phyloP scores from a whole-genome alignment of 2,888 invertebrate genomes.

The Rhimphoctona megacephalus region DNA sequence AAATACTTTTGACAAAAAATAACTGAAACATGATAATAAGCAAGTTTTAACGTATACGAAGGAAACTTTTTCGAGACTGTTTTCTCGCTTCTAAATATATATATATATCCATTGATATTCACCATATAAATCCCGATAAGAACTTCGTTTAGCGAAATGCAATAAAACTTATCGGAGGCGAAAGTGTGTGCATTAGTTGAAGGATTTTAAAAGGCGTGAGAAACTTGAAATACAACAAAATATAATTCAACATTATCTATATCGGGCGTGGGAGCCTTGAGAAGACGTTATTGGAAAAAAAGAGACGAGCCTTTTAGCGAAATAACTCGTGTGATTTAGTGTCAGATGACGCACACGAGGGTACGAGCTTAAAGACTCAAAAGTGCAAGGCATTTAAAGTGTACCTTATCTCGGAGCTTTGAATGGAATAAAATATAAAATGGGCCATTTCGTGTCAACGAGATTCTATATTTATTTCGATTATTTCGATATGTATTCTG shows the following conservation, averaged over 20 bases:
- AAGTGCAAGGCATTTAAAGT: slow-evolving; percentile 7
- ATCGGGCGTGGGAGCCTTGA: not conserved
- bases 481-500: not conserved
- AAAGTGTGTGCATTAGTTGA: slow-evolving; percentile 3
- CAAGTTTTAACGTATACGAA: not conserved
- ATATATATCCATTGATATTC: not conserved
- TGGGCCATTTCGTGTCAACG: not conserved
- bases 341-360: not conserved
- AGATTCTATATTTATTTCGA: not conserved
- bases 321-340: slow-evolving; percentile 17
- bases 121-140: not conserved
- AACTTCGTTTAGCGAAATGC: not conserved
- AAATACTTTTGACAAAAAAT: too few relatives aligned
- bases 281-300: not conserved
- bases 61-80: not conserved
- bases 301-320: slow-evolving; percentile 30
- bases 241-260: not conserved
- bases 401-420: not conserved
- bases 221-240: not conserved
- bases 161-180: not conserved
- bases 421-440: not conserved
- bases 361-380: not conserved
- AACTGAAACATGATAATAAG: too few relatives aligned
- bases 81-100: not conserved
- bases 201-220: not conserved